A percentile compares a stretch with the other conserved stretches of the same genome.
phyloP scores from a whole-genome alignment of 1,140 invertebrate species.

The Leptinotarsa defecta region DNA sequence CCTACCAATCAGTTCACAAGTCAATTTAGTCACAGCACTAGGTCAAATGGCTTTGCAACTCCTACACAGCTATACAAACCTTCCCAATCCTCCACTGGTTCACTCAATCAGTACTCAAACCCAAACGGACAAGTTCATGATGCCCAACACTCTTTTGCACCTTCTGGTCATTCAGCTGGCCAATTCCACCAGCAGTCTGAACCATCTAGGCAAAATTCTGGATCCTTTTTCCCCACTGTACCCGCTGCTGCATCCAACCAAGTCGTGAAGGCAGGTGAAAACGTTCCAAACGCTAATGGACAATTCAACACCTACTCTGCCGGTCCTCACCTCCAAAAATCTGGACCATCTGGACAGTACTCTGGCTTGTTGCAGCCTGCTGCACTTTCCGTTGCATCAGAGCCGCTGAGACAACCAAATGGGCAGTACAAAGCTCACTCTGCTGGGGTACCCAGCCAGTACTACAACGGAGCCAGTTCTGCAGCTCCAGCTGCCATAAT shows the following conservation, averaged over 20 bases:
- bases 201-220: background rate
- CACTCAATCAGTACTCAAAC: background rate
- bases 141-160: background rate
- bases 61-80: background rate
- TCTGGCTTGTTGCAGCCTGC: background rate
- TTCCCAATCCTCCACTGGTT: background rate
- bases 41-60: too few relatives aligned
- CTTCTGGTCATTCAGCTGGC: background rate
- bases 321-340: background rate
- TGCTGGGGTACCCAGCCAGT: constrained; percentile 18
- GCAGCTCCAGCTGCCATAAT: constrained; percentile 57
- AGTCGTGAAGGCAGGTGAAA: background rate
- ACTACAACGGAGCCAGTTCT: constrained; percentile 21
- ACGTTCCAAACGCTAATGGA: background rate
- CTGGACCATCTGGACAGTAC: background rate
- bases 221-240: too few relatives aligned
- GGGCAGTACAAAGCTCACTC: background rate
- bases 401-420: too few relatives aligned
- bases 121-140: background rate
- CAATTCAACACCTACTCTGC: background rate
- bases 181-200: background rate
- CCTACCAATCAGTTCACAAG: background rate
- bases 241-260: background rate
- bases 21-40: too few relatives aligned
- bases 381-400: too few relatives aligned